A percentile compares a stretch with the other conserved stretches of the same genome.
Conservation (phyloP, 2,797 vertebrate species). For the Malacoraja senta region DNA sequence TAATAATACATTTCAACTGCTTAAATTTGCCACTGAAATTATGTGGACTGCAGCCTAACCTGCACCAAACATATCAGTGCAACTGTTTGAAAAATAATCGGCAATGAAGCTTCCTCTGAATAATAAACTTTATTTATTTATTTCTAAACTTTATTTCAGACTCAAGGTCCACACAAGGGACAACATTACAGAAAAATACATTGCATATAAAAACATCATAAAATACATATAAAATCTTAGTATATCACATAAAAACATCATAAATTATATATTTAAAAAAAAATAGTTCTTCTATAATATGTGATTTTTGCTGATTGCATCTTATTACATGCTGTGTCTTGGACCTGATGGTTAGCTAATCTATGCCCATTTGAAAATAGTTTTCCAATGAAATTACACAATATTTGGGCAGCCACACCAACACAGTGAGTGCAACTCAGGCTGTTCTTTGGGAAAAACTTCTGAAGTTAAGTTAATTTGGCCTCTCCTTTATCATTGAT, state of each 20-base stretch:
- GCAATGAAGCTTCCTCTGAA: neutral
- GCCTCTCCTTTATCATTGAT: neutral
- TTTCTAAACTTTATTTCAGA: too few species aligned
- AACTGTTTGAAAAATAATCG: neutral
- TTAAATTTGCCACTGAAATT: neutral
- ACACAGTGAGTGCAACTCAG: neutral
- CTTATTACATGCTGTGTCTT: too few species aligned
- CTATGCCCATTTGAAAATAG: neutral
- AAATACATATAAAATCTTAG: too few species aligned
- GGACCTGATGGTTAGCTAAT: neutral
- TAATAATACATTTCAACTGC: too few species aligned
- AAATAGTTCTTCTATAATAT: neutral
- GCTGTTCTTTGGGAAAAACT: neutral
- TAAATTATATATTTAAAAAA: too few species aligned
- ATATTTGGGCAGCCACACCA: too few species aligned
- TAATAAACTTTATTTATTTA: neutral
- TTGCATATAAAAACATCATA: too few species aligned
- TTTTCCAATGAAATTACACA: neutral
- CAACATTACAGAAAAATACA: too few species aligned
- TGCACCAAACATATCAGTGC: neutral
- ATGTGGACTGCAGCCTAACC: neutral
- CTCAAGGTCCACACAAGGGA: too few species aligned
- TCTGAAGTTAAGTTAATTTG: neutral
- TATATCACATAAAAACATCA: too few species aligned
- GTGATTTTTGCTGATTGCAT: too few species aligned